Evolutionary conservation across 2,113 vertebrate species (phyloP), one percentile per base, ranked within the genome.

Genomic region (Taurulus bubalis): DNA sequence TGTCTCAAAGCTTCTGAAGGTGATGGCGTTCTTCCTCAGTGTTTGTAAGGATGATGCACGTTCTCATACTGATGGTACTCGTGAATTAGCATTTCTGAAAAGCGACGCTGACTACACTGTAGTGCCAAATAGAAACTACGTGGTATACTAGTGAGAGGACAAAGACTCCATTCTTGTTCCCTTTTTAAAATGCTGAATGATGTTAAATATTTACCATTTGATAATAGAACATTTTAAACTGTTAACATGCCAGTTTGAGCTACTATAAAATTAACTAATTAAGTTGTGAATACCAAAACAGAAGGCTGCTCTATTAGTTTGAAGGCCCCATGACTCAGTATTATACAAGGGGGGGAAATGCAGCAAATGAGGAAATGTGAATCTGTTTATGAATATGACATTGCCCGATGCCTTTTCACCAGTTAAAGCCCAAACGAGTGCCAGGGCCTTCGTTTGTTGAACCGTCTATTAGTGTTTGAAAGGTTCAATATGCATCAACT

Each of bases 341-440:
- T 38, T 38, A 68, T 2, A 73, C 45, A n/a, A 24, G 36, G 32
- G 16, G 47, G 28, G 60, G 1, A 51, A 49, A 9, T 34, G 14
- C 2, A 42, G 40, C 8, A 10, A 38, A 51, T 45, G 5, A 30
- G 22, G 11, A 40, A 28, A 56, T 30, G 12, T 24, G 22, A 55
- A 9, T 36, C 9, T 6, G 8, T 67, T 55, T 30, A 24, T 49
- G 40, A 28, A n/a, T 12, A 28, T 12, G 18, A 16, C 42, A 45
- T 55, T 15, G 63, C 45, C 32, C 30, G 32, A 28, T 14, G 2
- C 36, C 56, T 67, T 67, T 76, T 76, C 71, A 82, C 59, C 65
- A 36, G 22, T 60, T 34, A 38, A 70, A 76, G 79, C 75, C 26
- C 38, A 59, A 72, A 9, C 30, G 0, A 26, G 34, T 15, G n/a